phyloP scores from a whole-genome alignment of 2,113 vertebrate species.

The Hyperopisus bebe region DNA sequence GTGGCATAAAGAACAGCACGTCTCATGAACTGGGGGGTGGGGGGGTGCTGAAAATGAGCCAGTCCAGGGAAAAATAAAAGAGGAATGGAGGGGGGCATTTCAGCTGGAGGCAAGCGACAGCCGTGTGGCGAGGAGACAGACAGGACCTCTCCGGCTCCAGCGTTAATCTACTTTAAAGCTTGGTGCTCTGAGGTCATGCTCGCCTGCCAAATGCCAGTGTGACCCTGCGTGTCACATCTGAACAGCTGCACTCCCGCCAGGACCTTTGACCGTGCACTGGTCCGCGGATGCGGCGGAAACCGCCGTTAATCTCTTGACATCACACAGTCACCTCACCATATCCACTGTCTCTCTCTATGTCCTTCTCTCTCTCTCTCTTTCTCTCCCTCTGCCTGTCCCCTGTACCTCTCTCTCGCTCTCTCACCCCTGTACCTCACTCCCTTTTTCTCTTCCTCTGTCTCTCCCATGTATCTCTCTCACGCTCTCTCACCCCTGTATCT shows the following conservation, averaged over 20 bases:
- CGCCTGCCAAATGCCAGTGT: neutral
- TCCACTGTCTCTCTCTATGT: neutral
- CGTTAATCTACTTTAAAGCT: neutral
- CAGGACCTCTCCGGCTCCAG: neutral
- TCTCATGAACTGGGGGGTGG: neutral
- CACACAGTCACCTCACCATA: neutral
- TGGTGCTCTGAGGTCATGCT: neutral
- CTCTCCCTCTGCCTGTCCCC: neutral
- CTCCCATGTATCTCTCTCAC: neutral
- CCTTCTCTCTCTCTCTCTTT: neutral
- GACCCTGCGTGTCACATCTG: neutral
- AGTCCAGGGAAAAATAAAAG: neutral
- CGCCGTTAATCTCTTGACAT: neutral
- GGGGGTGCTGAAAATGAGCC: neutral
- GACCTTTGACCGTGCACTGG: neutral
- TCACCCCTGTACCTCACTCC: too few relatives aligned
- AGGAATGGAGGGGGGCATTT: neutral
- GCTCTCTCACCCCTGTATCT: neutral
- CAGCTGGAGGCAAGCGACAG: neutral
- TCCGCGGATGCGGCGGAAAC: neutral
- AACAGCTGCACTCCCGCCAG: neutral
- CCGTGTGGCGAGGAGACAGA: neutral
- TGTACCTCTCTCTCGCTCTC: too few relatives aligned
- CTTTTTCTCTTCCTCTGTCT: neutral
- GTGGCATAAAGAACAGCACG: neutral